Percentiles rank a stretch among this genome's conserved stretches.
Conservation (phyloP, 2,888 invertebrate species). For the Rapana venosa region DNA sequence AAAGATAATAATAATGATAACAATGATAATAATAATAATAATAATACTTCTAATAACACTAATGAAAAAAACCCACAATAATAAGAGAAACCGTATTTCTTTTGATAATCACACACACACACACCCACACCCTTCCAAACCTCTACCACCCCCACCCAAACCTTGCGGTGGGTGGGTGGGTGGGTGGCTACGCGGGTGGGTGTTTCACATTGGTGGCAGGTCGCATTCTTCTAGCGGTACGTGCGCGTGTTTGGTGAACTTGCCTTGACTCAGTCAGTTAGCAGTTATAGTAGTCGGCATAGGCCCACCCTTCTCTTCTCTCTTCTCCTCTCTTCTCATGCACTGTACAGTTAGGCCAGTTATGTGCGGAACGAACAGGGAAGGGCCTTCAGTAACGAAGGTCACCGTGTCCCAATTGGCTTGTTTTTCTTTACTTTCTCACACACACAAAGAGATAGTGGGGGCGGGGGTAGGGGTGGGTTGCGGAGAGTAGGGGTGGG, state of each 20-base stretch:
- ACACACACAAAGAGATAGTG: neutral
- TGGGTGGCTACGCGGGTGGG: neutral
- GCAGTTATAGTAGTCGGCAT: no score
- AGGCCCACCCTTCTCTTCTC: no score
- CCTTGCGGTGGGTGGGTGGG: neutral
- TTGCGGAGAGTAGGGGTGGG: neutral
- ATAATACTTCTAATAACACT: no score
- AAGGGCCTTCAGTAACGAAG: neutral
- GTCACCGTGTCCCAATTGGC: slow-evolving; percentile 2
- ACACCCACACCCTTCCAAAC: no score
- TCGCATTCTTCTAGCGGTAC: neutral
- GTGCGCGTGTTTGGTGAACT: neutral
- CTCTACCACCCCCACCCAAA: no score
- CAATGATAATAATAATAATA: no score
- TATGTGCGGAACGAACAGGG: neutral
- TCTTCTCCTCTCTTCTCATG: no score
- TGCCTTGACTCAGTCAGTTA: no score
- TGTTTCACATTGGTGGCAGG: neutral
- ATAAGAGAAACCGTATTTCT: no score
- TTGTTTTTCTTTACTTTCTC: neutral
- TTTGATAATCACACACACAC: no score
- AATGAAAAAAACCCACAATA: no score
- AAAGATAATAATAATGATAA: no score
- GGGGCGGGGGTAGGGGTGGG: neutral
- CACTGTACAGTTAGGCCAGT: neutral